Conservation (phyloP, 2,113 vertebrate genomes). For the Pyrgilauda ruficollis region DNA sequence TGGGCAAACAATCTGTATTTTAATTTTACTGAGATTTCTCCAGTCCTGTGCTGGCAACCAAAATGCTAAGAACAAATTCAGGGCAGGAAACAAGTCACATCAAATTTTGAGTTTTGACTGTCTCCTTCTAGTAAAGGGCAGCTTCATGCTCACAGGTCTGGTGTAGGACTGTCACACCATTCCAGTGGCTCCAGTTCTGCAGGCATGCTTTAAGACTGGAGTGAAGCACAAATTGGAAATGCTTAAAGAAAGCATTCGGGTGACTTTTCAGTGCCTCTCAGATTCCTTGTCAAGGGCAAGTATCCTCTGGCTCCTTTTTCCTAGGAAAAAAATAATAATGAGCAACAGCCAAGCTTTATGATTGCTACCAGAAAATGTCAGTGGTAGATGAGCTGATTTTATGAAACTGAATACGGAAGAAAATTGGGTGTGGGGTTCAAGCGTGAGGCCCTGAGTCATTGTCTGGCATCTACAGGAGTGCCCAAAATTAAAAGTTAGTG, state of each 20-base stretch:
- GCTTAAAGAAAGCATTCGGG: not conserved
- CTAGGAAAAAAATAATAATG: not conserved
- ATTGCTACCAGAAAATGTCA: not conserved
- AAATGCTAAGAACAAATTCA: not conserved
- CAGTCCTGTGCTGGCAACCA: not conserved
- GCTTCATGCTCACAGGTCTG: not conserved
- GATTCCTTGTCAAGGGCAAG: not conserved
- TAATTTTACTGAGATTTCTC: not conserved
- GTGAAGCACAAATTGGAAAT: not conserved
- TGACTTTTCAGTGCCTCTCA: not conserved
- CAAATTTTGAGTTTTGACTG: not conserved
- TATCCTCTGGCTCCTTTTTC: not conserved
- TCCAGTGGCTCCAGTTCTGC: not conserved
- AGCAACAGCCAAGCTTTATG: not conserved
- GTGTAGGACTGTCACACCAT: not conserved
- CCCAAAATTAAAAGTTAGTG: not conserved
- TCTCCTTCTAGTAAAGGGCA: fast-evolving
- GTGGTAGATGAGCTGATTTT: not conserved
- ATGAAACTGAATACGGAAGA: not conserved
- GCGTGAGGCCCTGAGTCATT: constrained; percentile 7
- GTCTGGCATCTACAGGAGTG: not conserved
- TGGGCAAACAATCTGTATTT: fast-evolving
- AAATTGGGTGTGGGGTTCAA: not conserved
- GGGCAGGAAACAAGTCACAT: not conserved
- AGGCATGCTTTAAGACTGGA: not conserved